These are phyloP conservation scores for Caenorhabditis plicata DNA, from an alignment of 2,888 invertebrate genomes.

Conservation along the genomic window DNA sequence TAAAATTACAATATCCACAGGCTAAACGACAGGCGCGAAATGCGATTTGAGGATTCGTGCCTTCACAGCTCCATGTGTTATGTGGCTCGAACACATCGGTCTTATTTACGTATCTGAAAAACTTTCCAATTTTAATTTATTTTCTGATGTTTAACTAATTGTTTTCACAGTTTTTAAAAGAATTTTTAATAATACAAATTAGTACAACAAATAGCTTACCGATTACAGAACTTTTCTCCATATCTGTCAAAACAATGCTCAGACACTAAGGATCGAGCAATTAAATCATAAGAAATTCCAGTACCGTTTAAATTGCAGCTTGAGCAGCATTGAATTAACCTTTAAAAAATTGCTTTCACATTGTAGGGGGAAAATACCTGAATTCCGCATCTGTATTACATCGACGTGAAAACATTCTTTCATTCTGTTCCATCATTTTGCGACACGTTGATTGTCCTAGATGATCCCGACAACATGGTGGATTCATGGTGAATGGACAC, in stretches of 20 bases:
- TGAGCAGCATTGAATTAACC: conserved; percentile 53
- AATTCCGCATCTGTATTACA: conserved; percentile 55
- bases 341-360: conserved; percentile 11
- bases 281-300: conserved; percentile 51
- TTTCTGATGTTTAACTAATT: too few relatives aligned
- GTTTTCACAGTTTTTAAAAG: too few relatives aligned
- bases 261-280: conserved; percentile 50
- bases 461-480: conserved; percentile 56
- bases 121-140: conserved; percentile 1
- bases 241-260: conserved; percentile 56
- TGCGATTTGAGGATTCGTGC: conserved; percentile 52
- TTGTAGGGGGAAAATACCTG: too few relatives aligned
- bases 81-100: conserved; percentile 53
- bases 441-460: conserved; percentile 44
- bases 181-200: neutral
- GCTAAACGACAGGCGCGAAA: conserved; percentile 53
- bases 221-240: conserved; percentile 46
- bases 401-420: conserved; percentile 37
- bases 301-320: conserved; percentile 47
- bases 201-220: conserved; percentile 13
- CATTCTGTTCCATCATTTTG: conserved; percentile 39
- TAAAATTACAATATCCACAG: conserved; percentile 56
- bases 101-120: conserved; percentile 48
- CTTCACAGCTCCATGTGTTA: conserved; percentile 52
- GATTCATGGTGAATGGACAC: conserved; percentile 36